These are phyloP conservation scores for Pogoniulus pusillus DNA, from an alignment of 2,797 vertebrate genomes.

Conservation along the genomic window DNA sequence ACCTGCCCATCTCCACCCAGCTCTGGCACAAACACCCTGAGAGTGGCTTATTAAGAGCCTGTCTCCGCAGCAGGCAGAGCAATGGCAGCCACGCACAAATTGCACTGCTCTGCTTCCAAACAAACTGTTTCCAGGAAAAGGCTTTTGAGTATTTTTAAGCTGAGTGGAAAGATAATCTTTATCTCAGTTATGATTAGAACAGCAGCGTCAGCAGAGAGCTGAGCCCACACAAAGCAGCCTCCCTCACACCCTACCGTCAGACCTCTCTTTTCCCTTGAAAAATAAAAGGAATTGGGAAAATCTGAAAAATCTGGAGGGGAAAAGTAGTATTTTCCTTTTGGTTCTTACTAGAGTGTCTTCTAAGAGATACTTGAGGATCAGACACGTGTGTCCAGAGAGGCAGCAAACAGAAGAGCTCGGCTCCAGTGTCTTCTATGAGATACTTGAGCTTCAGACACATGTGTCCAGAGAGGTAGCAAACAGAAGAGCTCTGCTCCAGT, in stretches of 20 bases:
- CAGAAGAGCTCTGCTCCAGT: not conserved
- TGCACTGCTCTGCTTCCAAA: not conserved
- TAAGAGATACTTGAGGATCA: not conserved
- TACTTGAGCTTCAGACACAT: no score
- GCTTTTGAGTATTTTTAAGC: not conserved
- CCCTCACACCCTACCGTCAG: not conserved
- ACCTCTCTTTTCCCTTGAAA: not conserved
- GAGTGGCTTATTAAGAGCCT: not conserved
- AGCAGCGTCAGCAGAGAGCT: not conserved
- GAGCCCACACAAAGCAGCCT: not conserved
- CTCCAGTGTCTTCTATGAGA: not conserved
- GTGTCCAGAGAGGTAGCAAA: not conserved
- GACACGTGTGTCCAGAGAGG: not conserved
- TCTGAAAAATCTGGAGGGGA: not conserved
- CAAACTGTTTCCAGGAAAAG: not conserved
- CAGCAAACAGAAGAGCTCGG: not conserved
- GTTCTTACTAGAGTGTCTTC: not conserved
- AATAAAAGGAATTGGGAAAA: not conserved
- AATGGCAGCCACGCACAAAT: not conserved
- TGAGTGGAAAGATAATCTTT: not conserved
- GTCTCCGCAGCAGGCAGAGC: not conserved
- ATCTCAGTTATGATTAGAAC: not conserved
- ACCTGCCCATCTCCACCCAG: not conserved
- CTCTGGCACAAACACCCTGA: not conserved
- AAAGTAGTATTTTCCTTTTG: not conserved